Percentiles rank a stretch among this genome's conserved stretches.
These are phyloP conservation scores for Holotrichia oblita DNA, from an alignment of 1,140 invertebrate genomes.

Conservation along the genomic window DNA sequence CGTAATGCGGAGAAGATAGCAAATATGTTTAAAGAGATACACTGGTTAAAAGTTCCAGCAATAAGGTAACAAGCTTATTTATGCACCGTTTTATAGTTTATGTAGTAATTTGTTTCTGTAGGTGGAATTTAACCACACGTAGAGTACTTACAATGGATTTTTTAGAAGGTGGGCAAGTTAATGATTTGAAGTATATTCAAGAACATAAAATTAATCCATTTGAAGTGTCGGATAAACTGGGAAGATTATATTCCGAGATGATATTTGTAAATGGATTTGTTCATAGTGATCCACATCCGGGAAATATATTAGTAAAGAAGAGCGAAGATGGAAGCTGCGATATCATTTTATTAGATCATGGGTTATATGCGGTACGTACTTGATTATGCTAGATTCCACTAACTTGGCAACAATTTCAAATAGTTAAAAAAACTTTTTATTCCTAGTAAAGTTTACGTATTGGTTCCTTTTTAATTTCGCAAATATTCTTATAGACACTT, in stretches of 20 bases:
- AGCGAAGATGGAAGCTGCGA: slow-evolving; percentile 71
- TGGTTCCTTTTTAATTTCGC: not conserved
- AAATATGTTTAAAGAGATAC: slow-evolving; percentile 71
- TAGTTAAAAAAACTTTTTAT: no score
- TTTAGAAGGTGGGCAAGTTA: slow-evolving; percentile 92
- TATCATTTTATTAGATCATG: slow-evolving; percentile 94
- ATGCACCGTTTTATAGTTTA: slow-evolving; percentile 48
- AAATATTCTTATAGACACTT: slow-evolving; percentile 72
- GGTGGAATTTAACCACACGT: slow-evolving; percentile 86
- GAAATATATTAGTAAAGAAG: slow-evolving; percentile 91
- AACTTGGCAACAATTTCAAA: no score
- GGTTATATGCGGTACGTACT: slow-evolving; percentile 89
- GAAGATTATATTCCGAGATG: slow-evolving; percentile 95
- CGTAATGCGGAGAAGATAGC: slow-evolving; percentile 87
- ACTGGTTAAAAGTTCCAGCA: slow-evolving; percentile 78
- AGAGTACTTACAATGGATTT: slow-evolving; percentile 97
- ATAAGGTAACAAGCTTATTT: slow-evolving; percentile 58
- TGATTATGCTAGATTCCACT: no score
- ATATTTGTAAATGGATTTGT: slow-evolving; percentile 97
- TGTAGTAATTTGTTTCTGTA: slow-evolving; percentile 68
- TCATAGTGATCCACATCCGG: slow-evolving; percentile 98
- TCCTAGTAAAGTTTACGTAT: not conserved
- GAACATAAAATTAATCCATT: slow-evolving; percentile 80
- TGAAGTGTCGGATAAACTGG: slow-evolving; percentile 87
- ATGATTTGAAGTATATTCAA: slow-evolving; percentile 91